Base-by-base conservation (phyloP, 2,113 vertebrate species). In the Pipa parva region DNA sequence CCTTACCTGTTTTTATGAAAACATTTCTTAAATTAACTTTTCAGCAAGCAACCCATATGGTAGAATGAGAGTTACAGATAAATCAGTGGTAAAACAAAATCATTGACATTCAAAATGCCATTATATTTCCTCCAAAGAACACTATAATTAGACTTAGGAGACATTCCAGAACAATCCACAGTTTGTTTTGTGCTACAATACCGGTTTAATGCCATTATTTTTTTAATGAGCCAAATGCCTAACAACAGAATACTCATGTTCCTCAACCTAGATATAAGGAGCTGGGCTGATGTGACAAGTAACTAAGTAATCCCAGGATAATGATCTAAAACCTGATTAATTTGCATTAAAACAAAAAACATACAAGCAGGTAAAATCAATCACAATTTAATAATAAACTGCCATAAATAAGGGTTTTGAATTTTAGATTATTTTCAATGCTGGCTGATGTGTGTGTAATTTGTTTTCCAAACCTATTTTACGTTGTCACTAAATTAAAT, bases 71-170 rank as follows among this genome's bases (percentile, higher is more conserved):
- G 54, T 51, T 48, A 60, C 29, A 54, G 66, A 70, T 54, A 61
- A 70, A 60, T 70, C 66, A 45, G 58, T 46, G 66, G 18, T 70
- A 61, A 59, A 52, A 70, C 27, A 54, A 60, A 70, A 45, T n/a
- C 46, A 52, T 61, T 70, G 66, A 70, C 66, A 70, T 70, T 61
- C 56, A 39, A 31, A 61, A 70, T 61, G 56, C 57, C 66, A 70
- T 70, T 61, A 70, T 61, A 54, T 51, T 70, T 39, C 66, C 66
- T 61, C 57, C 57, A 45, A 54, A 58, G 66, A 31, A 31, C 57
- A 61, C 48, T 49, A 61, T 70, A 61, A 70, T 70, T 54, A 70
- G 59, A 33, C 56, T 52, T 61, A 61, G 29, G 58, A 61, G 66
- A 70, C 57, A 18, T 36, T 45, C 33, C 39, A 54, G 31, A 60